Percentiles rank a stretch among this genome's conserved stretches.
Conservation (phyloP, 2,888 invertebrate genomes). For the Hyposoter didymator region DNA sequence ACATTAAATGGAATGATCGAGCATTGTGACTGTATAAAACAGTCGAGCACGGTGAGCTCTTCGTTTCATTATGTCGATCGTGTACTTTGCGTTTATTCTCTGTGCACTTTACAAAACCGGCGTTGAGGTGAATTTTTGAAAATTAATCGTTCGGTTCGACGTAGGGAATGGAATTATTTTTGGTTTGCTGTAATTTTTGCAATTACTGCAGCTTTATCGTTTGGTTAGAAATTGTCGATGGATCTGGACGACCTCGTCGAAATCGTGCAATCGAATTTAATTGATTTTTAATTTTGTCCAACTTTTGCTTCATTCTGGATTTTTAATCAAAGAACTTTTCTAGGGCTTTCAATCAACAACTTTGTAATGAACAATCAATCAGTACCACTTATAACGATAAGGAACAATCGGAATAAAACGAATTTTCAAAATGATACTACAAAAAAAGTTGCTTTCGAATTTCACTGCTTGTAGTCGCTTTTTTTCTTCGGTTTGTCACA, state of each 20-base stretch:
- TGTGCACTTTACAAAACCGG: conserved; percentile 30
- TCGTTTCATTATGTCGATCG: conserved; percentile 37
- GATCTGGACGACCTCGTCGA: not conserved
- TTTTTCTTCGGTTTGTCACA: not conserved
- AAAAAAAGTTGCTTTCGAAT: not conserved
- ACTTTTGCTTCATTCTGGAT: not conserved
- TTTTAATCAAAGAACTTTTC: not conserved
- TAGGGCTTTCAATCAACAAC: too few relatives aligned
- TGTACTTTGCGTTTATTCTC: conserved; percentile 12
- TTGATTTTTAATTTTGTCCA: not conserved
- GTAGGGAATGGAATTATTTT: not conserved
- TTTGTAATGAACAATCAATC: too few relatives aligned
- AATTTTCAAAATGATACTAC: not conserved
- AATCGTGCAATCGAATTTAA: not conserved
- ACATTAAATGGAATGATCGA: conserved; percentile 35
- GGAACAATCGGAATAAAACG: not conserved
- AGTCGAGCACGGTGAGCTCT: not conserved
- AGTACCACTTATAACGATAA: not conserved
- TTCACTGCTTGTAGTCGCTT: too few relatives aligned
- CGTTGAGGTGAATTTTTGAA: conserved; percentile 38
- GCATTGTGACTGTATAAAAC: conserved; percentile 12
- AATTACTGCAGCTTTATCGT: not conserved
- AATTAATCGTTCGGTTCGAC: not conserved
- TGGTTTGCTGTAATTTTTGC: not conserved
- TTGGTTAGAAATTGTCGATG: not conserved